Evolutionary conservation across 2,113 vertebrate genomes (phyloP), one percentile per base, ranked within the genome.

Genomic region (Planiliza haematocheilus): DNA sequence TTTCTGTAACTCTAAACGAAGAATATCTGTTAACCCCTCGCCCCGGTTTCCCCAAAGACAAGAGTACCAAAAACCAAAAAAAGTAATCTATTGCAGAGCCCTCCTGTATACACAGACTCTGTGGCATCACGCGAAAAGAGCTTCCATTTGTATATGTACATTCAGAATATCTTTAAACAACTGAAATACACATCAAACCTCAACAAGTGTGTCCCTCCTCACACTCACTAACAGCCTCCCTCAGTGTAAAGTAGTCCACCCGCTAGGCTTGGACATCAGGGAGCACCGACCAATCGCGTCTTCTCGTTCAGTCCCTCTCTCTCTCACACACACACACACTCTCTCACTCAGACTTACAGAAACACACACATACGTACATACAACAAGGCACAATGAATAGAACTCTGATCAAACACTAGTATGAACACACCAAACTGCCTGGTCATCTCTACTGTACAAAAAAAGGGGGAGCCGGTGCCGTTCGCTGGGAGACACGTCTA

Each of bases 91-190:
- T 95, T 95, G 95, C 96, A 97, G 95, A 98, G 95, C 96, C 96
- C 96, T 97, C 96, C 94, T 94, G 96, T 97, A 95, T 96, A 98
- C 96, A 98, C 94, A 97, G 97, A 98, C 98, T 99, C 97, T 99
- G 97, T 98, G 97, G 97, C 97, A 99, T 97, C 86, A 93, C 94
- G 87, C 87, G 95, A 98, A 96, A 94, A 96, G 96, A 98, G 95
- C 96, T 90, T 95, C 95, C 95, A 94, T 95, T 95, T 95, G 56
- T 96, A 94, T 96, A 98, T 96, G 92, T 98, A 98, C 96, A 98
- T 98, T 97, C 96, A 96, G 93, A 95, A 92, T 91, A 93, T 91
- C 89, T 96, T 89, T 91, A 94, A 95, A 96, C 94, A 94, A 95
- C 96, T 95, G 93, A 96, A 96, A 95, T 92, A 96, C 95, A 94